Base-by-base conservation (phyloP, 2,797 vertebrate genomes). In the Melanotaenia nigrans region DNA sequence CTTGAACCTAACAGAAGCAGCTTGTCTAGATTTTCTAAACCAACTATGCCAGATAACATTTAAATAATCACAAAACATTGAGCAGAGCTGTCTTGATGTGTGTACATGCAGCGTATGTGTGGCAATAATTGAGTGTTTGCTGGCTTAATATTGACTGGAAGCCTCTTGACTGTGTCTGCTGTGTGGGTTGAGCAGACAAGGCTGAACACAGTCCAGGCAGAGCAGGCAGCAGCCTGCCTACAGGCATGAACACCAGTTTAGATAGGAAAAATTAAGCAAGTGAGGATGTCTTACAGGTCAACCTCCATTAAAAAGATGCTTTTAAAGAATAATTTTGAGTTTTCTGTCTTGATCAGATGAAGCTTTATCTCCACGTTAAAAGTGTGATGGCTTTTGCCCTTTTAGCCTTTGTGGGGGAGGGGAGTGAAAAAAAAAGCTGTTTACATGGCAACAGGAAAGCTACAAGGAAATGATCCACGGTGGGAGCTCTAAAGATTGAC, bases 211-310 rank as follows among this genome's bases (percentile, higher is more conserved):
- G 69, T 42, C 53, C 22, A 49, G 75, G 47, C 53, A 1, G 58
- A 61, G 76, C 89, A 85, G 33, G 91, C 86, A 82, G 84, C 68
- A 74, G 86, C 90, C 75, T 89, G 92, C 32, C 49, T 64, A 69
- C 42, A 2, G 38, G 53, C 54, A 45, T 8, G 10, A 40, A 54
- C 61, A 12, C 32, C 18, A 2, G 38, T 11, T 16, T 16, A 16
- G 61, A 22, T 7, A 33, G 8, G 53, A 56, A 40, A 78, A 71
- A 74, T 65, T 55, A 45, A 45, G 56, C 38, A 60, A 55, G 22
- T 11, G 10, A 42, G 0, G 54, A 72, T 7, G 10, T 33, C 65
- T 71, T 57, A 54, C 11, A 42, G 38, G 24, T 61, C 57, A 57
- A 66, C 68, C 28, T 74, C 36, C 54, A 8, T 14, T 11, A 7